A percentile compares a stretch with the other conserved stretches of the same genome.
These are phyloP conservation scores for Saccostrea glomerata DNA, from an alignment of 1,140 invertebrate genomes.

Conservation along the genomic window DNA sequence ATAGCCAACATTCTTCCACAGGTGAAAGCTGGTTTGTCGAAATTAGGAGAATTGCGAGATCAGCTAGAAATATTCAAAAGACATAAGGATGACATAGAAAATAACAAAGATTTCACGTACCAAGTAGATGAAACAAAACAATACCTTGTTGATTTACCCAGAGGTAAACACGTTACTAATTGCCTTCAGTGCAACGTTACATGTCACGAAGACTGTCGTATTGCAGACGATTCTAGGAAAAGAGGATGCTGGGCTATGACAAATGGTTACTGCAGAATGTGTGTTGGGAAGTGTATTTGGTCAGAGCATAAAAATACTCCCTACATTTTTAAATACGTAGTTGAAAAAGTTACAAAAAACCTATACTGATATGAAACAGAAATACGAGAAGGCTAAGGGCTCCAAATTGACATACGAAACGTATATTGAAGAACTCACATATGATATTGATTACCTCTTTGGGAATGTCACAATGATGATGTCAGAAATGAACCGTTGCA, in stretches of 20 bases:
- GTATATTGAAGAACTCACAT: constrained; percentile 1
- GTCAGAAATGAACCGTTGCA: neutral
- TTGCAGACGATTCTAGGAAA: constrained; percentile 22
- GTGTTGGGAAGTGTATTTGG: constrained; percentile 52
- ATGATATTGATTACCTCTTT: constrained; percentile 10
- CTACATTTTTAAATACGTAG: constrained; percentile 18
- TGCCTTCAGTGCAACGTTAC: constrained; percentile 60
- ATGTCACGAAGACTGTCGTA: constrained; percentile 56
- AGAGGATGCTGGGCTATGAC: constrained; percentile 31
- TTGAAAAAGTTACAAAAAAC: constrained; percentile 22
- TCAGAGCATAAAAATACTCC: constrained; percentile 47
- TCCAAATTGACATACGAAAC: neutral
- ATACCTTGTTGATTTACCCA: neutral
- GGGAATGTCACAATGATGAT: constrained; percentile 38
- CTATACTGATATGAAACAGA: constrained; percentile 33
- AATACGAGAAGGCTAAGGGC: constrained; percentile 36
- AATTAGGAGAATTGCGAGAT: constrained; percentile 35
- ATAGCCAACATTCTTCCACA: constrained; percentile 42
- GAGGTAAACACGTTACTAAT: constrained; percentile 59
- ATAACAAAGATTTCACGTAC: constrained; percentile 59
- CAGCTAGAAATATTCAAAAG: constrained; percentile 49
- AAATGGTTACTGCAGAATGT: constrained; percentile 48
- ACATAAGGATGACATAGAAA: constrained; percentile 54
- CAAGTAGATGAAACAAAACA: constrained; percentile 40
- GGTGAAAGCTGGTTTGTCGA: constrained; percentile 48